These are phyloP conservation scores for Hoplias malabaricus DNA, from an alignment of 2,113 vertebrate genomes.

Conservation along the genomic window DNA sequence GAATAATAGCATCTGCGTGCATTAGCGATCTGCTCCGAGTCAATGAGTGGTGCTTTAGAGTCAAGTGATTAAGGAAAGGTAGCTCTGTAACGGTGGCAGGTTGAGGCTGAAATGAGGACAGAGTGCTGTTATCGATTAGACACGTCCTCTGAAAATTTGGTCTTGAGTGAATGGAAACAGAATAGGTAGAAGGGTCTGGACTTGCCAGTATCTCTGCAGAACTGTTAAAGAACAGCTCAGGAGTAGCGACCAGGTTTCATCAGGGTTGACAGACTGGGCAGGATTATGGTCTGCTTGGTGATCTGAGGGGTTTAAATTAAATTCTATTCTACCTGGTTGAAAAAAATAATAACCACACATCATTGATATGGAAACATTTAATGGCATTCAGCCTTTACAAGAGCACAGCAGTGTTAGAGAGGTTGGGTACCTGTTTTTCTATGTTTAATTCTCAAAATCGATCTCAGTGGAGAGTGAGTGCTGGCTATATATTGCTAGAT, in stretches of 20 bases:
- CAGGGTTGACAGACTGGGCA: conserved; percentile 11
- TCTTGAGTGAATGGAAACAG: conserved; percentile 69
- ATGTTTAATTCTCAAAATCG: too few relatives aligned
- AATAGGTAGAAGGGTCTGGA: conserved; percentile 59
- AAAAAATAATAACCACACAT: too few relatives aligned
- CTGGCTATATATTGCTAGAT: too few relatives aligned
- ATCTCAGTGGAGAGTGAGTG: too few relatives aligned
- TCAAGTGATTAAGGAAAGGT: conserved; percentile 61
- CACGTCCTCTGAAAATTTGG: conserved; percentile 57
- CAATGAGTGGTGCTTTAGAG: conserved; percentile 58
- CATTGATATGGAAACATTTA: too few relatives aligned
- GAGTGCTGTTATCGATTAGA: conserved; percentile 68
- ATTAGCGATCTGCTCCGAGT: conserved; percentile 60
- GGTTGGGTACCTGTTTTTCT: too few relatives aligned
- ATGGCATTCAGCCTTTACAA: too few relatives aligned
- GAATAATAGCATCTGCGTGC: conserved; percentile 54
- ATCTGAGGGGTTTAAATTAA: neutral
- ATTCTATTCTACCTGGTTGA: too few relatives aligned
- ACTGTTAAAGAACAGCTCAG: conserved; percentile 57
- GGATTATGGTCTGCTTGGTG: conserved; percentile 38
- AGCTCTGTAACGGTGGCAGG: conserved; percentile 47
- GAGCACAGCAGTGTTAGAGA: too few relatives aligned
- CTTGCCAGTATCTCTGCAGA: conserved; percentile 51
- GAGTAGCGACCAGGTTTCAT: too few relatives aligned
- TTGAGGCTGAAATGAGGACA: conserved; percentile 24